Percentiles rank a stretch among this genome's conserved stretches.
Evolutionary conservation across 2,888 invertebrate species (phyloP).

Genomic region (Baccha elongata): DNA sequence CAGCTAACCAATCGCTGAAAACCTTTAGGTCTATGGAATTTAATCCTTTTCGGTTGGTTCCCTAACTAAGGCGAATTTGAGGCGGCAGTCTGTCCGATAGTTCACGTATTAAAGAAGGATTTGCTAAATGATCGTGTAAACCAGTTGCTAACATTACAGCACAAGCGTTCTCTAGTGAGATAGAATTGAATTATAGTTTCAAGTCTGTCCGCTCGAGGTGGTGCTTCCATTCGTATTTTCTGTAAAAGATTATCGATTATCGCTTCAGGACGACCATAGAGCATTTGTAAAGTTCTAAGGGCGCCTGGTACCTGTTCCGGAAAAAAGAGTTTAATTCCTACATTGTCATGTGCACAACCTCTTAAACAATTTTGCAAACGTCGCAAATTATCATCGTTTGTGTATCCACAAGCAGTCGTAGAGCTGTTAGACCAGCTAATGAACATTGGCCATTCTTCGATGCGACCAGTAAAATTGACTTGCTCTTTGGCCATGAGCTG

Average conservation of each 20-base stretch:
- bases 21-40: background rate
- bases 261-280: slow-evolving; percentile 25
- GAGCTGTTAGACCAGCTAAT: background rate
- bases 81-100: slow-evolving; percentile 28
- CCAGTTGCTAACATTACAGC: slow-evolving; percentile 14
- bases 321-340: slow-evolving; percentile 24
- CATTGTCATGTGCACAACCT: slow-evolving; percentile 34
- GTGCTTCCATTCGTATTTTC: slow-evolving; percentile 1
- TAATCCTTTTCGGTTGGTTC: slow-evolving; percentile 7
- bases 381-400: slow-evolving; percentile 23
- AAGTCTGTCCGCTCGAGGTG: slow-evolving; percentile 20
- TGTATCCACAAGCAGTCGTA: slow-evolving; percentile 1
- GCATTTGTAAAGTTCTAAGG: slow-evolving; percentile 11
- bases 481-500: slow-evolving; percentile 12
- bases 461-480: background rate
- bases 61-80: slow-evolving; percentile 23
- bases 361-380: background rate
- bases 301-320: slow-evolving; percentile 21
- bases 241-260: slow-evolving; percentile 6
- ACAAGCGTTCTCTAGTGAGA: slow-evolving; percentile 6
- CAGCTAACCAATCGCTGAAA: slow-evolving; percentile 27
- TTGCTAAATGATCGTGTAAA: slow-evolving; percentile 13
- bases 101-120: slow-evolving; percentile 27
- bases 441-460: background rate
- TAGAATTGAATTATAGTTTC: slow-evolving; percentile 19